Base-by-base conservation (phyloP, 2,888 invertebrate species). In the Ophion costatus region DNA sequence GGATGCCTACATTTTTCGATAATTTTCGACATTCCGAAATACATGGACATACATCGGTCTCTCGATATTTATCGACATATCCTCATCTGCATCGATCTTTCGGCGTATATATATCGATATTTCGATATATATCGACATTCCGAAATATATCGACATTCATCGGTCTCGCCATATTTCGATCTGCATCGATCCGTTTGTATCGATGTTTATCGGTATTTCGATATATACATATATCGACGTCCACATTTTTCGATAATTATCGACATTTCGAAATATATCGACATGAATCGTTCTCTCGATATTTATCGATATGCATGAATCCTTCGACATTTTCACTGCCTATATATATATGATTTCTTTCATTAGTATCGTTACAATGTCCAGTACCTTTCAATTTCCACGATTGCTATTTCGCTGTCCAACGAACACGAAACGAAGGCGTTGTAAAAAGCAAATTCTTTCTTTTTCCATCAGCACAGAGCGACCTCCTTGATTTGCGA, bases 401-500 rank as follows among this genome's bases (percentile, higher is more conserved):
- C 7, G 20, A 24, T 61, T 61, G 20, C 14, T 51, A 61, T 24
- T 61, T 61, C 51, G 51, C 51, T 51, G 51, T 51, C 14, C 14
- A 51, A 51, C 51, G 51, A 51, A 51, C 51, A 42, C 38, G 59
- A 33, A 51, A 51, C 14, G 14, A 51, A 51, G 17, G 14, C 51
- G 14, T 45, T 11, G 14, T 17, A 14, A 51, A 51, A 51, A 51
- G 56, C n/a, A 11, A 22, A 24, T 56, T 64, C 7, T 29, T 70
- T 17, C 4, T 29, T 70, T 75, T 14, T 51, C 29, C n/a, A 42
- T 20, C 24, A 75, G n/a, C 75, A 64, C 33, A 61, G 75, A 51
- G 51, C 64, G 51, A 67, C 67, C 77, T 77, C 77, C 61, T 67
- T 29, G n/a, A 45, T 45, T 69, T 29, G 61, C 45, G 59, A 78